Base-by-base conservation (phyloP, 2,888 invertebrate genomes). In the Cantharis flavilabris region DNA sequence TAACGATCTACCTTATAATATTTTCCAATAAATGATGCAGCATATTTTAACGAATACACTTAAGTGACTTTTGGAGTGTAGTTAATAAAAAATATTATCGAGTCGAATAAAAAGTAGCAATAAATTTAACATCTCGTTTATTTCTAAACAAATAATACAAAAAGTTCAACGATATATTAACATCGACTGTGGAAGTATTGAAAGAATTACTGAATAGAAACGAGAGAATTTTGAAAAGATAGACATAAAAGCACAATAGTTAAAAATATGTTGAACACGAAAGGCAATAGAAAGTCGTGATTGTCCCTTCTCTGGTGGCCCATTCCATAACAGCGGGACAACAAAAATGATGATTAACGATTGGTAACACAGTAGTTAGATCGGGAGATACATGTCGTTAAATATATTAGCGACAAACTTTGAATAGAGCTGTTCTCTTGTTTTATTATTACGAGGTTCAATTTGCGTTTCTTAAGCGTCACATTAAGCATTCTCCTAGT, bases 401-500 rank as follows among this genome's bases (percentile, higher is more conserved):
- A 84, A 86, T 85, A 84, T 85, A 85, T 86, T 86, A 85, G 84
- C 83, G 84, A 85, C 85, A 85, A 84, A 85, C 82, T 83, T 83
- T 85, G 85, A 86, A 86, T 86, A 86, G 85, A 86, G 85, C 84
- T 83, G 85, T 86, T 85, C 83, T 83, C 82, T 83, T 83, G 81
- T 83, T 82, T 81, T 80, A 83, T 80, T 80, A 74, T 73, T 71
- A 30, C 62, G 28, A 65, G 70, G 18, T 62, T 69, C 77, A 28
- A 30, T 75, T 77, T 74, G 71, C 63, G 77, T 73, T 74, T 74
- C 70, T 70, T 74, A 33, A 62, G 71, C 73, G 77, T 77, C 73
- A 70, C 70, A 64, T 70, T 65, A 13, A 71, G 69, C 75, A 28
- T 26, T 70, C 64, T 30, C 26, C 65, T 67, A 67, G 20, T 67